Evolutionary conservation across 2,113 vertebrate species (phyloP), one percentile per base, ranked within the genome.

Genomic region (Solea solea): DNA sequence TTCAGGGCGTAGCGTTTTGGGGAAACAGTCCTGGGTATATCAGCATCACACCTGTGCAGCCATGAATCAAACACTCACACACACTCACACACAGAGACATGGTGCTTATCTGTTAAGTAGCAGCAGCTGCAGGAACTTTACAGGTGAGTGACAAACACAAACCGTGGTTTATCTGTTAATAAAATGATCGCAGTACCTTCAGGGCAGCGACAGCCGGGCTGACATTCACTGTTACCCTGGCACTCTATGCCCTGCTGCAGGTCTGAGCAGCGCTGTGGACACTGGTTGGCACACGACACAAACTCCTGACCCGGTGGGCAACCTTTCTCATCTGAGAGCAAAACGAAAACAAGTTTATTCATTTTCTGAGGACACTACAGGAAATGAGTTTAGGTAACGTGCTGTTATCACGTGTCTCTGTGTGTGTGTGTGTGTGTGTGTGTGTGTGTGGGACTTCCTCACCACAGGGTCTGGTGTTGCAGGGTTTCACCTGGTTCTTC

Each of bases 381-480:
- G 52, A 25, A 9, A 60, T 69, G 44, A n/a, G 28, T 51, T 13
- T 7, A 0, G 34, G 53, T 12, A 64, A 41, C 0, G 21, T 21
- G 21, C 21, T 21, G 21, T 21, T 21, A 21, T 21, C 21, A 21
- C 21, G 1, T 21, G 21, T 21, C 21, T 21, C 1, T 21, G 39
- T 28, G 34, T 42, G 28, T 49, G 28, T 21, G 21, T 21, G 39
- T 28, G 34, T 42, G 28, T 49, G 28, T 21, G 21, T 21, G 39
- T 21, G 21, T 21, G 39, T 28, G 34, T 42, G 28, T 49, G 28
- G 25, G 25, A 56, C 21, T 28, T 39, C 60, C 93, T 76, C 86
- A 96, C 96, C 95, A 3, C 96, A 97, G 5, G 94, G 94, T 74
- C 90, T 91, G 46, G 93, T 92, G 83, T 95, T 96, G 88, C 95